Evolutionary conservation across 1,140 invertebrate genomes (phyloP), one percentile per base, ranked within the genome.

Genomic region (Sesamia nonagrioides): DNA sequence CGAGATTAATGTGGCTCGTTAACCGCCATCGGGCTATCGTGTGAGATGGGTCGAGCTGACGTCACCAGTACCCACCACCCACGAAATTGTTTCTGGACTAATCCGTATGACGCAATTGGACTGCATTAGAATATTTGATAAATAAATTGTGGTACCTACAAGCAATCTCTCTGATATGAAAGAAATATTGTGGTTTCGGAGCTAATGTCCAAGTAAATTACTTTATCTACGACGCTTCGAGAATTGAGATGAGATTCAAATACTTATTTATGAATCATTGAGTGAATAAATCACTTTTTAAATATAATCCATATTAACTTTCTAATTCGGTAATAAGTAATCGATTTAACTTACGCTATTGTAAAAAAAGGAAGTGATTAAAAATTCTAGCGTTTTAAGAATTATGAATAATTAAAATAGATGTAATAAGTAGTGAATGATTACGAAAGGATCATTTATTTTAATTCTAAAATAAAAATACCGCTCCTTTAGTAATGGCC

Each of bases 1-100:
- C 74, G 61, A 77, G 74, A 77, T 77, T 66, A 77, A 77, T 77
- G 74, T 66, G n/a, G n/a, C 61, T 77, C 74, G 61, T 77, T 77
- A 77, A 33, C 60, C 17, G 45, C 11, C 61, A 54, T 52, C 61
- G 61, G 60, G 48, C 54, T 77, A 77, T 68, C 73, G 45, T 60
- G 40, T 18, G 58, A 66, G 74, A 54, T 68, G 74, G 48, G 48
- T 77, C 45, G 60, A 4, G 1, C 17, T 77, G 74, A 77, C 74
- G 74, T 77, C 61, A 77, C 58, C 8, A 69, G 13, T 48, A 45
- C 15, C 33, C 7, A 27, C 52, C n/a, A 21, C 61, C 60, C 61
- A 66, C 74, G 11, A 42, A 50, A 76, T 77, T 9, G 74, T 66
- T 68, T 54, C 48, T 13, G 21, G 33, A 68, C 60, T 54, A 66